These are phyloP conservation scores for Sinohyriopsis cumingii DNA, from an alignment of 2,888 invertebrate species.

Conservation along the genomic window DNA sequence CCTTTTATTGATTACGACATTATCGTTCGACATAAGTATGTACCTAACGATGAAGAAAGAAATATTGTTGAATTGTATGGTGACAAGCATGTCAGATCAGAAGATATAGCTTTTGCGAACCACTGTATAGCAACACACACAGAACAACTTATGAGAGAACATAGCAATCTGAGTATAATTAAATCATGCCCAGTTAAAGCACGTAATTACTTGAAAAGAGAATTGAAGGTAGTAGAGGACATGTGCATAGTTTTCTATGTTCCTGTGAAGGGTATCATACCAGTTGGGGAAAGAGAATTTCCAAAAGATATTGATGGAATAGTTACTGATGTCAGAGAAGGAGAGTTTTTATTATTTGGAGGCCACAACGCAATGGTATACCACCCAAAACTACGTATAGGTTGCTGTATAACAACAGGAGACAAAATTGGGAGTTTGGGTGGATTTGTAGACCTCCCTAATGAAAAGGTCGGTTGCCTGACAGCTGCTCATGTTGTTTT, in stretches of 20 bases:
- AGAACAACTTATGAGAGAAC: neutral
- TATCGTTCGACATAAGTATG: too few species aligned
- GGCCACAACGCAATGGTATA: neutral
- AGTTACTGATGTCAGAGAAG: constrained; percentile 9
- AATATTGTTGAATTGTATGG: too few species aligned
- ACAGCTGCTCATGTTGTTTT: too few species aligned
- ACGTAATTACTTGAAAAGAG: neutral
- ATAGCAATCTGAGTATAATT: neutral
- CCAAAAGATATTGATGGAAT: too few species aligned
- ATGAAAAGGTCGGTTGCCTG: too few species aligned
- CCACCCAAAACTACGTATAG: neutral
- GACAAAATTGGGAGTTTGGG: too few species aligned
- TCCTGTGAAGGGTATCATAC: too few species aligned
- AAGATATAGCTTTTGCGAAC: neutral
- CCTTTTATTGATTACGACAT: too few species aligned
- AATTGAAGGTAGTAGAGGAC: neutral
- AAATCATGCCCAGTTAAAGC: constrained; percentile 1
- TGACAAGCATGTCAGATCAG: neutral
- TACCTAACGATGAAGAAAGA: too few species aligned
- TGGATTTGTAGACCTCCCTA: too few species aligned
- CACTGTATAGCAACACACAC: neutral
- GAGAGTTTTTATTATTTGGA: neutral
- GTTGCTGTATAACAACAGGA: neutral
- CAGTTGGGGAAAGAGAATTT: too few species aligned
- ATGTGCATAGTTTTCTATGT: too few species aligned